These are phyloP conservation scores for Protomyctophum bolini DNA, from an alignment of 2,113 vertebrate genomes.

Conservation along the genomic window DNA sequence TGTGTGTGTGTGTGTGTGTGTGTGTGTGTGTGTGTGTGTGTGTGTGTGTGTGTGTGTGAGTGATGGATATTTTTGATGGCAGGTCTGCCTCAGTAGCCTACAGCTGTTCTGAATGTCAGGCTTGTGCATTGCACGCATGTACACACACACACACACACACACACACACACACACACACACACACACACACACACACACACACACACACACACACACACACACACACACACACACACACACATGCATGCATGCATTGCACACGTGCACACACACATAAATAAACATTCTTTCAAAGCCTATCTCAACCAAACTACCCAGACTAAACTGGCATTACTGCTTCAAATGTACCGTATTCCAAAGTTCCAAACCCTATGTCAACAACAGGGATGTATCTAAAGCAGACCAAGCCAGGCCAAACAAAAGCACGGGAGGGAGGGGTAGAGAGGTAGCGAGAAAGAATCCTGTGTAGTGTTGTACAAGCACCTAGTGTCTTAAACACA, in stretches of 20 bases:
- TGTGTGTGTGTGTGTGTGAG: conserved; percentile 12
- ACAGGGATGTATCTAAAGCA: too few species aligned
- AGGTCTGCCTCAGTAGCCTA: not conserved
- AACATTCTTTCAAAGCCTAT: not conserved
- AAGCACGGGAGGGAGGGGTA: not conserved
- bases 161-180: not conserved
- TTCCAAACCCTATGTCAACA: too few species aligned
- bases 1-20: not conserved
- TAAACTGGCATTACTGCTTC: too few species aligned
- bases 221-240: not conserved
- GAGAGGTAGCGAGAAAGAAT: not conserved
- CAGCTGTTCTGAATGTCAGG: conserved; percentile 28
- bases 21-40: not conserved
- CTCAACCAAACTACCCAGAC: too few species aligned
- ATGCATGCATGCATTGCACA: not conserved
- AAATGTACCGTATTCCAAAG: too few species aligned
- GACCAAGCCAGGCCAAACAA: too few species aligned
- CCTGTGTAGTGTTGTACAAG: too few species aligned
- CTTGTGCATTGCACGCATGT: not conserved
- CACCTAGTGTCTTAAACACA: too few species aligned
- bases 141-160: conserved; percentile 1
- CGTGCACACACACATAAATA: not conserved
- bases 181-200: not conserved
- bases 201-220: not conserved
- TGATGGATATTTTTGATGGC: conserved; percentile 36